Evolutionary conservation across 2,797 vertebrate species (phyloP).

Genomic region (Astyanax mexicanus): DNA sequence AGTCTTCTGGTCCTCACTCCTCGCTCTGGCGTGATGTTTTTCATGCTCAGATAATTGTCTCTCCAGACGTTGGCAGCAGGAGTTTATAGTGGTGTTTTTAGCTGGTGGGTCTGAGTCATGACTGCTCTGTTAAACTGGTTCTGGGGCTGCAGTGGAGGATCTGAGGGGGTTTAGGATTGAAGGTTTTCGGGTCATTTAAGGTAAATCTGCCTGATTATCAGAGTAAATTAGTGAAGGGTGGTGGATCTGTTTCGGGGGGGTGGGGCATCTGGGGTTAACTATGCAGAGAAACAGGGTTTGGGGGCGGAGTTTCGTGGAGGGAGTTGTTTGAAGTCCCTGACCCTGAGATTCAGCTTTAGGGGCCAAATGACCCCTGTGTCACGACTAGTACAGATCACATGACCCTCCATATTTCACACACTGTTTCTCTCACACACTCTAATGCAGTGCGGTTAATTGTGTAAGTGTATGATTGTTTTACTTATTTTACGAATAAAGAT

Average conservation of each 20-base stretch:
- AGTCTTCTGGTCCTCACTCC: slow-evolving; percentile 6
- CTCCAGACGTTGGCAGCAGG: slow-evolving; percentile 41
- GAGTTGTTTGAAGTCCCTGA: slow-evolving; percentile 49
- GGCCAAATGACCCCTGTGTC: slow-evolving; percentile 60
- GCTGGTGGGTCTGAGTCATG: slow-evolving; percentile 44
- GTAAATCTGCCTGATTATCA: neutral
- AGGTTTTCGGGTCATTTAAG: neutral
- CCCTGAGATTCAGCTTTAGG: slow-evolving; percentile 61
- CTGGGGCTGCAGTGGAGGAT: slow-evolving; percentile 53
- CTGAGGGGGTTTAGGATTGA: slow-evolving; percentile 22
- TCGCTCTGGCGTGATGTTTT: slow-evolving; percentile 57
- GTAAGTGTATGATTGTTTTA: too few relatives aligned
- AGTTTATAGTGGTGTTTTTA: slow-evolving; percentile 31
- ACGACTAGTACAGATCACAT: slow-evolving; percentile 58
- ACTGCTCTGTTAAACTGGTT: slow-evolving; percentile 42
- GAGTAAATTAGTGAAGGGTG: neutral
- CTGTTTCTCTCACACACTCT: too few relatives aligned
- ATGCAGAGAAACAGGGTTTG: neutral
- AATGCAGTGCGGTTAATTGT: too few relatives aligned
- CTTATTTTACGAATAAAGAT: too few relatives aligned
- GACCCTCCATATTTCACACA: slow-evolving; percentile 55
- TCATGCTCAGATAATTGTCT: slow-evolving; percentile 33
- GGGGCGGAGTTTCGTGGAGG: slow-evolving; percentile 12
- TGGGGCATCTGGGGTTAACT: slow-evolving; percentile 19
- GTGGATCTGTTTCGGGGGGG: neutral